Base-by-base conservation (phyloP, 2,888 invertebrate species). In the Tachina fera region DNA sequence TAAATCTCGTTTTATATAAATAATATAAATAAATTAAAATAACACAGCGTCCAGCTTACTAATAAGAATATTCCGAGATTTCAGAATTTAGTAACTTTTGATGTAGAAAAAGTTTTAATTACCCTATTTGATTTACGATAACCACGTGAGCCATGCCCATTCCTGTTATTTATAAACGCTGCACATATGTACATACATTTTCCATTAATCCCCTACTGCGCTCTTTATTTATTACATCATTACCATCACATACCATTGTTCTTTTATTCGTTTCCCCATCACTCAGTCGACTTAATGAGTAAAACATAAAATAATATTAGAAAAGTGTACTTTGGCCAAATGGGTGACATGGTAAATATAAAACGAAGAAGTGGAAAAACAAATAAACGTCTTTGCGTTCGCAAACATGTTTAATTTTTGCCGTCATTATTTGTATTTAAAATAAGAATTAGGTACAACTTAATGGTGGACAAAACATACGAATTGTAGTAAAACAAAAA, bases 361-460 rank as follows among this genome's bases (percentile, higher is more conserved):
- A 56, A 68, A 65, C 2, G 14, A 67, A 56, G 53, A 10, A 45
- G n/a, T 47, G 13, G 39, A 5, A 53, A 67, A 47, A 11, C 70
- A 53, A 56, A 14, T 56, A 65, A 61, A 78, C 61, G 80, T 80
- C 84, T 80, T 84, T 84, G 79, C 53, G 53, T 45, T 67, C 53
- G 31, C 10, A 43, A 53, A 70, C 61, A 67, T 78, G 56, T 80
- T 71, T 65, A 51, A 61, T 61, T 56, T 77, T 41, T 75, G 61
- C 49, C 63, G 75, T 51, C 68, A 79, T 75, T 61, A 75, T 65
- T 74, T 53, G 67, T 75, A 14, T 61, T 41, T 41, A 68, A 65
- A 70, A 22, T 41, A 71, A 65, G 19, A 76, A 68, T 82, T 75
- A 67, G 67, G 77, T 77, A 74, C 76, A 82, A 43, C 19, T 49